A percentile compares a stretch with the other conserved stretches of the same genome.
Conservation (phyloP, 2,113 vertebrate genomes). For the Calidris pygmaea region DNA sequence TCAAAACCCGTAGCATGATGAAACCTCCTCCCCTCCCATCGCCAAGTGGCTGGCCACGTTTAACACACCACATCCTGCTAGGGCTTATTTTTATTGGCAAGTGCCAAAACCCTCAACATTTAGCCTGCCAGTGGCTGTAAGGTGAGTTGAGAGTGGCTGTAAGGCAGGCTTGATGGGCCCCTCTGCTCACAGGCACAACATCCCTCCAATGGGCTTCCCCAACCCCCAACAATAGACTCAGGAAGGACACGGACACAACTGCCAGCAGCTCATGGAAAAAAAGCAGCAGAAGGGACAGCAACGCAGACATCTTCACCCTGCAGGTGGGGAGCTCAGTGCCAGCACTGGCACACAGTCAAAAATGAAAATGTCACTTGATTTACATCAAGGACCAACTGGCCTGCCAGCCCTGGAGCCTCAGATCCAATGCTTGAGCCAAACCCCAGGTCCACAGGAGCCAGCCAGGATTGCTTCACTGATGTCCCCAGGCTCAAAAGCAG, state of each 20-base stretch:
- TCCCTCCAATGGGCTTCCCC: background rate
- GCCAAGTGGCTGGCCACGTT: accelerated
- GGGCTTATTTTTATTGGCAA: background rate
- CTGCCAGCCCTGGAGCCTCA: background rate
- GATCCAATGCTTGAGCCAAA: background rate
- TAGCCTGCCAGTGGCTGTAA: background rate
- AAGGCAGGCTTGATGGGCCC: background rate
- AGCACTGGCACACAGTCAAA: background rate
- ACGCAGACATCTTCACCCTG: accelerated
- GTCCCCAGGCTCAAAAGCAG: background rate
- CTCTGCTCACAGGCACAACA: background rate
- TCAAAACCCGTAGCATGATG: background rate
- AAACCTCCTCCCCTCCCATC: background rate
- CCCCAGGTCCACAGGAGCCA: accelerated
- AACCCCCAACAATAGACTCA: accelerated
- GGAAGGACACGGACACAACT: background rate
- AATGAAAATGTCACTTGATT: background rate
- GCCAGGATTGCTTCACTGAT: background rate
- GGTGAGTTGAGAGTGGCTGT: background rate
- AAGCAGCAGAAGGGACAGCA: background rate
- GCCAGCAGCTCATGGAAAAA: background rate
- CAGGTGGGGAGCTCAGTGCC: background rate
- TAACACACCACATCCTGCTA: background rate
- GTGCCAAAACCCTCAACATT: background rate
- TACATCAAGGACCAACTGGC: background rate